Percentiles rank a stretch among this genome's conserved stretches.
These are phyloP conservation scores for Nomada hirtipes DNA, from an alignment of 2,888 invertebrate genomes.

Conservation along the genomic window DNA sequence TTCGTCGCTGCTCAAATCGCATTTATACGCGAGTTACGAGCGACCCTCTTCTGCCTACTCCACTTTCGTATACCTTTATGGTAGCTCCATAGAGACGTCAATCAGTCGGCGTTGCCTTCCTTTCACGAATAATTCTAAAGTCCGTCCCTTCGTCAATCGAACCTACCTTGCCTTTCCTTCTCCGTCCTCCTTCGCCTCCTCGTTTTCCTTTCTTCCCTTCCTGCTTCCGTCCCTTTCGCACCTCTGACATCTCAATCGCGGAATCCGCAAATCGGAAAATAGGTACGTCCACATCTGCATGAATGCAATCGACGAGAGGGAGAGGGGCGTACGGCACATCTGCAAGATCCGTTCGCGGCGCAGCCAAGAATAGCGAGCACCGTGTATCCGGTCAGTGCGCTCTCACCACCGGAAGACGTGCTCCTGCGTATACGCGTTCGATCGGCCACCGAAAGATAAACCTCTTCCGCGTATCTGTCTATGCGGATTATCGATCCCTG, in stretches of 20 bases:
- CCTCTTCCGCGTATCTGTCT: constrained; percentile 11
- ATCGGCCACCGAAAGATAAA: constrained; percentile 41
- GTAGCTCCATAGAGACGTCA: constrained; percentile 80
- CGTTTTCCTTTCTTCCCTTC: constrained; percentile 12
- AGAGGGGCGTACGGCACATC: constrained; percentile 60
- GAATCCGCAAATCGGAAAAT: constrained; percentile 68
- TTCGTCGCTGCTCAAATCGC: constrained; percentile 76
- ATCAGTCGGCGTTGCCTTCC: constrained; percentile 79
- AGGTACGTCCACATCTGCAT: constrained; percentile 60
- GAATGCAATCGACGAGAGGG: constrained; percentile 35
- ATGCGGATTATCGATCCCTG: constrained; percentile 19
- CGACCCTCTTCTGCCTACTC: constrained; percentile 76
- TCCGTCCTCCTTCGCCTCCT: constrained; percentile 32
- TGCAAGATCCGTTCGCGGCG: constrained; percentile 60
- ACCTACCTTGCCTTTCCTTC: constrained; percentile 63
- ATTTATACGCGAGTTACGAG: constrained; percentile 81
- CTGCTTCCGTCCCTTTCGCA: constrained; percentile 11
- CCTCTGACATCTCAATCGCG: constrained; percentile 30
- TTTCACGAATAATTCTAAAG: constrained; percentile 80
- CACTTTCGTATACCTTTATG: constrained; percentile 78
- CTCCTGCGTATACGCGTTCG: constrained; percentile 37
- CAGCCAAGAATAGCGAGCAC: constrained; percentile 72
- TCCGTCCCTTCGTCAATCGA: constrained; percentile 76
- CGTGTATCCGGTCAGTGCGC: constrained; percentile 64
- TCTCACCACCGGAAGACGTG: constrained; percentile 54